A percentile compares a stretch with the other conserved stretches of the same genome.
phyloP scores from a whole-genome alignment of 2,888 invertebrate species.

The Nipponacmea schrenckii region DNA sequence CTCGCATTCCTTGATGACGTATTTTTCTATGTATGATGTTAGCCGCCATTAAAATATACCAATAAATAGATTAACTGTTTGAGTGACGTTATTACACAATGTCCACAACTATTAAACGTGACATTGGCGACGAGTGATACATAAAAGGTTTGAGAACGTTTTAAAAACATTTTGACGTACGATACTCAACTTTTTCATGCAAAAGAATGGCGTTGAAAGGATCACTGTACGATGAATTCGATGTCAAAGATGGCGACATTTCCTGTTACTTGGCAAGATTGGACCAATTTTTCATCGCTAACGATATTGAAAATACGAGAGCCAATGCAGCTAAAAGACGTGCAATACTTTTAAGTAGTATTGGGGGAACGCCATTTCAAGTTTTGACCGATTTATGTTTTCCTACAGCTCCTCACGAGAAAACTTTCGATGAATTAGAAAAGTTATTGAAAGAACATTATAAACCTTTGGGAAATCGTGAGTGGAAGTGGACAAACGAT shows the following conservation, averaged over 20 bases:
- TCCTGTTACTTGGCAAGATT: not conserved
- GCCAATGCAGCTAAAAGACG: not conserved
- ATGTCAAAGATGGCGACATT: not conserved
- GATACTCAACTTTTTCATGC: no score
- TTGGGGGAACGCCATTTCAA: not conserved
- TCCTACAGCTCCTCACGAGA: not conserved
- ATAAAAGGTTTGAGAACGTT: no score
- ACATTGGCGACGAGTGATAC: no score
- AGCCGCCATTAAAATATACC: no score
- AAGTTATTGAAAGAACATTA: not conserved
- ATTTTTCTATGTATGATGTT: no score
- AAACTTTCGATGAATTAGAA: not conserved
- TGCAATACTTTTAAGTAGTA: not conserved
- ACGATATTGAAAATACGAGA: not conserved
- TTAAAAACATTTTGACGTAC: no score
- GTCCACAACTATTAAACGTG: no score
- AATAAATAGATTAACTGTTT: no score
- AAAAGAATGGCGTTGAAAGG: no score
- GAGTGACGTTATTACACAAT: no score
- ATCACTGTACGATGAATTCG: not conserved
- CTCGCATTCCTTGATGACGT: no score
- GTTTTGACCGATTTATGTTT: not conserved
- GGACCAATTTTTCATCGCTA: not conserved
- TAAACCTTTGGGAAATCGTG: constrained; percentile 11
- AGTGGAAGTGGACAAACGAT: constrained; percentile 14